Percentiles rank a stretch among this genome's conserved stretches.
Conservation (phyloP, 2,888 invertebrate genomes). For the Phymatocera aterrima region DNA sequence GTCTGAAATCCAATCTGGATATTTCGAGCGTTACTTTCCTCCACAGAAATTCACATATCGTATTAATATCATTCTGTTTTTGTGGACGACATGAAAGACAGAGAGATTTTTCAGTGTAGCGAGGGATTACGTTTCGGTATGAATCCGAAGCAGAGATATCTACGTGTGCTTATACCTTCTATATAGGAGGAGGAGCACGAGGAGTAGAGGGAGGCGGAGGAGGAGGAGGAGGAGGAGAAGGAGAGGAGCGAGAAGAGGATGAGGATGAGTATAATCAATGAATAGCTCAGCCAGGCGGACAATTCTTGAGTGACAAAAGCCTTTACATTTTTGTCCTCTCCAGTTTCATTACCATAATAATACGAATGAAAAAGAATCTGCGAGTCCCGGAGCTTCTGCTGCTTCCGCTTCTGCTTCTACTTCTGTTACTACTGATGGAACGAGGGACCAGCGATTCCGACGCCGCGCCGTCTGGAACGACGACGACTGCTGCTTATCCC, state of each 20-base stretch:
- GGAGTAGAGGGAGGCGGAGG: not conserved
- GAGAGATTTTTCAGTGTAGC: too few species aligned
- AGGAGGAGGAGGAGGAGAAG: not conserved
- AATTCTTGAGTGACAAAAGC: conserved; percentile 70
- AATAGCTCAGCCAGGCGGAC: conserved; percentile 68
- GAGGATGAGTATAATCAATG: conserved; percentile 64
- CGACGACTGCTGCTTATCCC: not conserved
- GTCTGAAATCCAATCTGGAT: too few species aligned
- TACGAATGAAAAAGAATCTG: conserved; percentile 38
- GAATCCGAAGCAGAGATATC: conserved; percentile 9
- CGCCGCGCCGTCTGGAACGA: conserved; percentile 17
- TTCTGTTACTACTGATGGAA: conserved; percentile 17
- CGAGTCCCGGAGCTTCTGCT: conserved; percentile 43
- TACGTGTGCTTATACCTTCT: conserved; percentile 12
- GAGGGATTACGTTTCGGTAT: not conserved
- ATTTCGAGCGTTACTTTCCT: too few species aligned
- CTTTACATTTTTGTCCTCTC: conserved; percentile 69
- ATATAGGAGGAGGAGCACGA: too few species aligned
- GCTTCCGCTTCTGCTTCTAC: not conserved
- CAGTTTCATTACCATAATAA: conserved; percentile 69
- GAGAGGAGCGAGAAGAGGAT: not conserved
- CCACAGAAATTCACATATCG: too few species aligned
- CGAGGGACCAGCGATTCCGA: conserved; percentile 4
- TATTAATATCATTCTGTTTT: too few species aligned
- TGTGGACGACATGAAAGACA: too few species aligned